Base-by-base conservation (phyloP, 2,888 invertebrate genomes). In the Drosophila borborema region DNA sequence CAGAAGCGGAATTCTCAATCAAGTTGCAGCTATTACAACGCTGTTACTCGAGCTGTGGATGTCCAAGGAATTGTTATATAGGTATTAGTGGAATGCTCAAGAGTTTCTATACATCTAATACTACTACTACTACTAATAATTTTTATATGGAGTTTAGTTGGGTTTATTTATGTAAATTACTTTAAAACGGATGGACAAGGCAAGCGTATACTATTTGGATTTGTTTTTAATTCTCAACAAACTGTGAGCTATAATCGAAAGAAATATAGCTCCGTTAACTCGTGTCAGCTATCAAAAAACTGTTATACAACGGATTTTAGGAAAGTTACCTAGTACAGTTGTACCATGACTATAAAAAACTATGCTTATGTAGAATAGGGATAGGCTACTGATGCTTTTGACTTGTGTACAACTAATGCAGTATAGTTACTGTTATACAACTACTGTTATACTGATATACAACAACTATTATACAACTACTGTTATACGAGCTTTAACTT, bases 1-100 rank as follows among this genome's bases (percentile, higher is more conserved):
- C 31, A 49, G 34, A 34, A 34, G 31, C 31, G 49, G n/a, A 40
- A 40, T 54, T 28, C 40, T 38, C 28, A 40, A 55, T 23, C 40
- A 40, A n/a, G 7, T 9, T 28, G 3, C 6, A 40, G 12, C 40
- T 40, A n/a, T 55, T 54, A 38, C 23, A 40, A 23, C 16, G 34
- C 56, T 43, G 7, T 4, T 7, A 12, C 28, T n/a, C 1, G 3
- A 12, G 40, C n/a, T 3, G n/a, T 40, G 23, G 7, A 1, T 6
- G 23, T 10, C 0, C 8, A 16, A 16, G 1, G 0, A 23, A 18
- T 18, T 43, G 31, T 18, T 43, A 18, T 56, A 43, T 10, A 16
- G 16, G 10, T 49, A 48, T 16, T 16, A 28, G 9, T 28, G 9
- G 9, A 48, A 14, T 4, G 12, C 36, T 36, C 38, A 38, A 16